Evolutionary conservation across 2,797 vertebrate genomes (phyloP), one percentile per base, ranked within the genome.

Genomic region (Sarcoramphus papa): DNA sequence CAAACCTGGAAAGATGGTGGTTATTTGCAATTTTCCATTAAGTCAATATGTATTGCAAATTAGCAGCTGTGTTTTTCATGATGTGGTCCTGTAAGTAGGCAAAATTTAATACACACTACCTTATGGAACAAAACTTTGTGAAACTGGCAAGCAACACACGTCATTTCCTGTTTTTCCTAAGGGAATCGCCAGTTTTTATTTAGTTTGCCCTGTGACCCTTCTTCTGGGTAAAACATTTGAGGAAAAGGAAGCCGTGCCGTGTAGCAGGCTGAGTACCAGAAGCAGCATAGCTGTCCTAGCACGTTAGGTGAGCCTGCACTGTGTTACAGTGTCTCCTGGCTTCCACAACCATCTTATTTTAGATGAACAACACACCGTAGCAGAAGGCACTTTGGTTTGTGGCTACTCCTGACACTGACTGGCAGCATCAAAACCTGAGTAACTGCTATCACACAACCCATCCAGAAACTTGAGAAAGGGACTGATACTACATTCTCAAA

Each of bases 161-260:
- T 40, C 0, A n/a, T n/a, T 84, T 72, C 45, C 30, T 53, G 13
- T 13, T 56, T 48, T 74, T 14, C n/a, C 54, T 12, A 41, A 48
- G 31, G 16, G 47, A 85, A 50, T 45, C 0, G 4, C 14, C 8
- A 10, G 2, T 7, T 86, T 70, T 63, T 83, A 12, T 60, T 72
- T 31, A 23, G 13, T 79, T 87, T 88, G 19, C 25, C 17, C 14
- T 59, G 11, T 72, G 77, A 68, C 10, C 4, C 5, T 82, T 83
- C 37, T 65, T 87, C 40, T 53, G 23, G 15, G 18, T 35, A 13
- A 79, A 82, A 60, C 2, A 10, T 27, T 30, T 53, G 30, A 75
- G 41, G 19, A 30, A 31, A 62, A 53, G 27, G 50, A 69, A 37
- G 24, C 28, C 3, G 9, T 23, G 21, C 40, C 0, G 0, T 30